phyloP scores from a whole-genome alignment of 2,797 vertebrate genomes.

The Acropternis orthonyx region DNA sequence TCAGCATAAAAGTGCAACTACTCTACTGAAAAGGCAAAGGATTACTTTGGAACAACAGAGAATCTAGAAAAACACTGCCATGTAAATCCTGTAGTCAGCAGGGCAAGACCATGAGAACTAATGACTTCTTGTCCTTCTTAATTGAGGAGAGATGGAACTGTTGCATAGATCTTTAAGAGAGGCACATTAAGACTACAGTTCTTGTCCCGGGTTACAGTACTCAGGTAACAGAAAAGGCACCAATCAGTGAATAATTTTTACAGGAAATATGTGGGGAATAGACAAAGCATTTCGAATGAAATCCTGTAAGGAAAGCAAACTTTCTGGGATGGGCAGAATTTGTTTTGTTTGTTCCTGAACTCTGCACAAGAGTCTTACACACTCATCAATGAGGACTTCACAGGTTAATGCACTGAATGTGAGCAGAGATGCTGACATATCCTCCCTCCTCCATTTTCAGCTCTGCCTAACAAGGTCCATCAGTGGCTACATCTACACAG shows the following conservation, averaged over 20 bases:
- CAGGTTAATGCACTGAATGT: neutral
- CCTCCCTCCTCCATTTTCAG: neutral
- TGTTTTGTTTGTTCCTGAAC: slow-evolving; percentile 51
- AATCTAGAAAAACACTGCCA: neutral
- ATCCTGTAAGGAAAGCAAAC: slow-evolving; percentile 57
- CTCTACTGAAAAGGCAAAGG: neutral
- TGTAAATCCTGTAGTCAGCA: neutral
- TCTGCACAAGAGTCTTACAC: neutral
- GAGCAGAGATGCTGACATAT: neutral
- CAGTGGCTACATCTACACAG: neutral
- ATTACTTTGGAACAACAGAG: neutral
- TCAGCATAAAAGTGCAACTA: neutral
- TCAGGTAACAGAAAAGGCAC: slow-evolving; percentile 5
- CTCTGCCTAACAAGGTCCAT: neutral
- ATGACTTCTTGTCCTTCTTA: neutral
- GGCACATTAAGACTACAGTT: neutral
- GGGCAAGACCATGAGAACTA: neutral
- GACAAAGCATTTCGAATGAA: slow-evolving; percentile 35
- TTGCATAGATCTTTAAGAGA: neutral
- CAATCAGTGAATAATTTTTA: slow-evolving; percentile 1
- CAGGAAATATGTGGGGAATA: slow-evolving; percentile 16
- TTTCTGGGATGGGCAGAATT: slow-evolving; percentile 28
- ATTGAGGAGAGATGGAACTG: neutral
- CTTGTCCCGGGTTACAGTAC: neutral
- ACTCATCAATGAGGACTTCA: neutral